A percentile compares a stretch with the other conserved stretches of the same genome.
phyloP scores from a whole-genome alignment of 2,888 invertebrate species.

The Rhagium mordax region DNA sequence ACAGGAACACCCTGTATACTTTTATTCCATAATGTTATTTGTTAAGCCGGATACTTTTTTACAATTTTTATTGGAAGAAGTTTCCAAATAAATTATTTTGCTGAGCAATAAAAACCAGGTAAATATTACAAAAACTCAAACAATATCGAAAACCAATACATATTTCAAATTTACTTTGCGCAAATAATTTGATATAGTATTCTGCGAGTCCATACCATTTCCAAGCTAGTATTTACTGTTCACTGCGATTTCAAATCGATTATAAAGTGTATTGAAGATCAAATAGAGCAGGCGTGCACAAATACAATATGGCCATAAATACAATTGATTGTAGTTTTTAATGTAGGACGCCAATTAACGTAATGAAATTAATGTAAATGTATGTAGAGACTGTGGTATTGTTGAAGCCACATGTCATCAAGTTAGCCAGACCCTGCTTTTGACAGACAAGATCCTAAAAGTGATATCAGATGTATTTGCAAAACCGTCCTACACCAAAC shows the following conservation, averaged over 20 bases:
- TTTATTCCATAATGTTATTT: too few species aligned
- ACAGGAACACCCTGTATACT: too few species aligned
- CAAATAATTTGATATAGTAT: background rate
- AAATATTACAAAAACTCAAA: background rate
- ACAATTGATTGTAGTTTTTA: constrained; percentile 15
- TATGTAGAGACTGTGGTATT: constrained; percentile 64
- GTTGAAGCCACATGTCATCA: constrained; percentile 61
- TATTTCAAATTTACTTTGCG: background rate
- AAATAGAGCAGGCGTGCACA: background rate
- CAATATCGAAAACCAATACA: background rate
- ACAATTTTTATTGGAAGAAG: too few species aligned
- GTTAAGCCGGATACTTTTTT: too few species aligned
- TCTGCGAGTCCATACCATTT: background rate
- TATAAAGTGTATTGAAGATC: background rate
- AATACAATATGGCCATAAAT: constrained; percentile 26
- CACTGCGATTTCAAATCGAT: background rate
- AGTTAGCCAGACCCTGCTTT: constrained; percentile 55
- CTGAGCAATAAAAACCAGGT: background rate
- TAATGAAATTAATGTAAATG: constrained; percentile 69
- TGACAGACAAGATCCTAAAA: constrained; percentile 59
- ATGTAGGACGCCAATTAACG: constrained; percentile 55
- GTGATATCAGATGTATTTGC: constrained; percentile 58
- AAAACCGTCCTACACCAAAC: constrained; percentile 40
- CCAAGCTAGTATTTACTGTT: background rate
- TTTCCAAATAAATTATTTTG: background rate